Conservation (phyloP, 2,888 invertebrate species). For the Drosophila colorata region DNA sequence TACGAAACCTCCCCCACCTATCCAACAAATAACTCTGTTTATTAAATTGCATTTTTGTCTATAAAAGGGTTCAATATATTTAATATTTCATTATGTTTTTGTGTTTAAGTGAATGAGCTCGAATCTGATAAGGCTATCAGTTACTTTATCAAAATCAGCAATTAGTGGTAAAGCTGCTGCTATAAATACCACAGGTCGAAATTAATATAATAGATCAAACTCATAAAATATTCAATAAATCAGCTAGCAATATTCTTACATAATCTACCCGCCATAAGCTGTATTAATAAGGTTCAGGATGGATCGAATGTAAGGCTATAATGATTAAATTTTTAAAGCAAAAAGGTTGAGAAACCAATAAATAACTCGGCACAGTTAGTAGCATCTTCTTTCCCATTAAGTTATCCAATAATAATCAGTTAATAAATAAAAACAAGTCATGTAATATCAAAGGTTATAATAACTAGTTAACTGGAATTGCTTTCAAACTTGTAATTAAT, state of each 20-base stretch:
- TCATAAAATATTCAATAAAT: slow-evolving; percentile 21
- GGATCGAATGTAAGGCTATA: background rate
- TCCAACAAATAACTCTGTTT: background rate
- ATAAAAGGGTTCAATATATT: slow-evolving; percentile 8
- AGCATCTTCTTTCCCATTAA: slow-evolving; percentile 1
- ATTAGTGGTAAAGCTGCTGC: slow-evolving; percentile 6
- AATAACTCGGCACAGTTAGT: background rate
- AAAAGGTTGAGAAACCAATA: background rate
- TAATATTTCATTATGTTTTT: slow-evolving; percentile 41
- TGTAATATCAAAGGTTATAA: slow-evolving; percentile 26
- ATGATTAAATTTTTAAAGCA: slow-evolving; percentile 3
- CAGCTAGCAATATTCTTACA: slow-evolving; percentile 6
- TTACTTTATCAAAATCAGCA: background rate
- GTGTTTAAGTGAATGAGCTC: slow-evolving; percentile 3
- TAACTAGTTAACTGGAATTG: slow-evolving; percentile 14
- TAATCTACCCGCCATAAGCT: slow-evolving; percentile 24
- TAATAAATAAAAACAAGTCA: slow-evolving; percentile 12
- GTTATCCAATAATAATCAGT: slow-evolving; percentile 2
- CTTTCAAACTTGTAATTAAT: slow-evolving; percentile 16
- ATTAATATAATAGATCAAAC: slow-evolving; percentile 23
- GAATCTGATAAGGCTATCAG: slow-evolving; percentile 17
- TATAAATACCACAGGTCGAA: background rate
- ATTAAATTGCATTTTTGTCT: slow-evolving; percentile 41
- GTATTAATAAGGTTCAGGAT: slow-evolving; percentile 22
- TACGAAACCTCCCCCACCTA: background rate